phyloP scores from a whole-genome alignment of 2,113 vertebrate genomes.

The Sinocyclocheilus anophthalmus region DNA sequence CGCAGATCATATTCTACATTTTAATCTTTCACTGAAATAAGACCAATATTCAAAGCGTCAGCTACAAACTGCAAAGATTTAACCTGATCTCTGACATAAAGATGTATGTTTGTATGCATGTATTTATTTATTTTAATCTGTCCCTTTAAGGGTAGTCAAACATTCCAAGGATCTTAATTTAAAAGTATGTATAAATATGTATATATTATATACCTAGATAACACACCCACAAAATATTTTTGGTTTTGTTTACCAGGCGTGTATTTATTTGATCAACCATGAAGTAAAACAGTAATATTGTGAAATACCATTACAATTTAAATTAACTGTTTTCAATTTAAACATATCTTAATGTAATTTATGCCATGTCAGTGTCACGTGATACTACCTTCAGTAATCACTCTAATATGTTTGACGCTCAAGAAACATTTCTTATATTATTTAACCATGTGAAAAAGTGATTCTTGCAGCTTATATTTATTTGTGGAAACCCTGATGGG shows the following conservation, averaged over 20 bases:
- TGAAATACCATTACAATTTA: no score
- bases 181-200: no score
- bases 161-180: background rate
- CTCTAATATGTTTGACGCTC: background rate
- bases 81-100: background rate
- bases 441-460: no score
- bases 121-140: no score
- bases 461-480: no score
- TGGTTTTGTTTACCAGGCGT: no score
- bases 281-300: no score
- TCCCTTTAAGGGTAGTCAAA: no score
- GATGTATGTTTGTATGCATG: no score
- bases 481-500: no score
- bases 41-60: background rate
- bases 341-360: background rate
- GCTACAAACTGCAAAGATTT: background rate
- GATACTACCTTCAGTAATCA: background rate
- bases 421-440: background rate
- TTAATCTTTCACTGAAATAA: constrained; percentile 14
- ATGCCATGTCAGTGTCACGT: background rate
- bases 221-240: background rate
- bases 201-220: no score
- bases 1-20: constrained; percentile 8
- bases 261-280: no score
- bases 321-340: background rate